Evolutionary conservation across 2,797 vertebrate genomes (phyloP).

Genomic region (Cheirogaleus major): DNA sequence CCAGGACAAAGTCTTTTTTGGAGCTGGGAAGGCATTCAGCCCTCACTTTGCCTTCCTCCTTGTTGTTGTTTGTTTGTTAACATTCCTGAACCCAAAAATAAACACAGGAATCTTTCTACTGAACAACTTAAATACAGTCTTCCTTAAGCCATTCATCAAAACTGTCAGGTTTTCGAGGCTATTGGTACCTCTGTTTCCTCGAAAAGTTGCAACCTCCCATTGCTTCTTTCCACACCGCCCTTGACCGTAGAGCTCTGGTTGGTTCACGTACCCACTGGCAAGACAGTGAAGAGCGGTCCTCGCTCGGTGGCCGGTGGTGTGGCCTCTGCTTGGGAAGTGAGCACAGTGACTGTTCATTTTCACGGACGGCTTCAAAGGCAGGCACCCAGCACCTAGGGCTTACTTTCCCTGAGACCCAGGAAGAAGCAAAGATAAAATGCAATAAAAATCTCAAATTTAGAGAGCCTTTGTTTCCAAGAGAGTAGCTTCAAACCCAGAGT

Average conservation of each 20-base stretch:
- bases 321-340: neutral
- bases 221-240: neutral
- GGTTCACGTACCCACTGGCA: rapidly evolving
- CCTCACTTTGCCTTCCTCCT: neutral
- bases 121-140: neutral
- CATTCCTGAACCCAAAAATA: neutral
- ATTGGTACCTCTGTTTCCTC: rapidly evolving
- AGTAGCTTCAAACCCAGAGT: neutral
- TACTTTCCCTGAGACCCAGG: neutral
- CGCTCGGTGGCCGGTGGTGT: rapidly evolving
- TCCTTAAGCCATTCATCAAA: too few relatives aligned
- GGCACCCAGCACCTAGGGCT: neutral
- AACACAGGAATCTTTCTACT: neutral
- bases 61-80: neutral
- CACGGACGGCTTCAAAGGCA: neutral
- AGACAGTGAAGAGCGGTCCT: rapidly evolving
- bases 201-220: rapidly evolving
- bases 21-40: neutral
- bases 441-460: neutral
- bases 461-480: neutral
- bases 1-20: neutral
- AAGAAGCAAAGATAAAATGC: neutral
- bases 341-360: neutral
- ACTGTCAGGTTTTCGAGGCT: neutral
- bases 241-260: neutral